Conservation (phyloP, 2,797 vertebrate species). For the Poeciliopsis infans region DNA sequence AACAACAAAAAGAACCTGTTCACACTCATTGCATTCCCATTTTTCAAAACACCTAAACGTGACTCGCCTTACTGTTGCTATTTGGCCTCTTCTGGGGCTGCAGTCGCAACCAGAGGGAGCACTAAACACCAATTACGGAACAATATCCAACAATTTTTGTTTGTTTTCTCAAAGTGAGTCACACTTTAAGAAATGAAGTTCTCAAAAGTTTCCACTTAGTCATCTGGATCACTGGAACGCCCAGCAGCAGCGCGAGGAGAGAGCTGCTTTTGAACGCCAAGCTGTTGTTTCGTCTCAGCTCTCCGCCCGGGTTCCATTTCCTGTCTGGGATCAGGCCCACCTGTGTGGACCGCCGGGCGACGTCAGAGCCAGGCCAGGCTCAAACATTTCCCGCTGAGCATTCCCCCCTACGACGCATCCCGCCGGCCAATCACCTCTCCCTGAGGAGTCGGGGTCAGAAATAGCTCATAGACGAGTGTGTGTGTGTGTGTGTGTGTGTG, state of each 20-base stretch:
- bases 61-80: background rate
- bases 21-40: background rate
- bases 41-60: background rate
- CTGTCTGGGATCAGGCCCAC: slow-evolving; percentile 67
- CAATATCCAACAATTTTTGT: slow-evolving; percentile 13
- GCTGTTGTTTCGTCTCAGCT: slow-evolving; percentile 58
- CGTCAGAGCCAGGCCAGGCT: slow-evolving; percentile 43
- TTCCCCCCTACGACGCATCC: slow-evolving; percentile 51
- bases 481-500: slow-evolving; percentile 20
- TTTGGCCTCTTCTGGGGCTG: slow-evolving; percentile 45
- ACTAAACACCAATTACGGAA: slow-evolving; percentile 20
- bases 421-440: slow-evolving; percentile 52
- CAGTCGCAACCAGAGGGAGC: slow-evolving; percentile 12
- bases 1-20: background rate
- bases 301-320: slow-evolving; percentile 53
- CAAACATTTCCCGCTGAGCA: slow-evolving; percentile 34
- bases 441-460: slow-evolving; percentile 58
- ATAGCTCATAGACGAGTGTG: slow-evolving; percentile 40
- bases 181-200: slow-evolving; percentile 18
- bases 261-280: slow-evolving; percentile 52
- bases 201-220: slow-evolving; percentile 8
- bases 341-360: slow-evolving; percentile 57
- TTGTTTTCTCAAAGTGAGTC: slow-evolving; percentile 6
- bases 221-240: slow-evolving; percentile 19
- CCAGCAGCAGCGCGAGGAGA: slow-evolving; percentile 28